Evolutionary conservation across 2,113 vertebrate genomes (phyloP).

Genomic region (Hypocryptadius cinnamomeus): DNA sequence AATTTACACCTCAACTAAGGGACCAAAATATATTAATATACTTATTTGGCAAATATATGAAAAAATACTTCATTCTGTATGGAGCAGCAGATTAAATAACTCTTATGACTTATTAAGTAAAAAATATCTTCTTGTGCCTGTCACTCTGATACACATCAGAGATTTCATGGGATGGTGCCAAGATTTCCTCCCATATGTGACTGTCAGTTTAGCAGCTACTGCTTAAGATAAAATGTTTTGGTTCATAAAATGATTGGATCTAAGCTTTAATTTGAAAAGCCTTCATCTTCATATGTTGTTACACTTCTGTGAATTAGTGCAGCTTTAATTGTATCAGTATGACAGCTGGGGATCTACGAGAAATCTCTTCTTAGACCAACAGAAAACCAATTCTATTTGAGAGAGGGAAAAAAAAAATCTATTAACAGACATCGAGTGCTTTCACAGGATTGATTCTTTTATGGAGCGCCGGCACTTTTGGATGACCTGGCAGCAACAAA

Average conservation of each 20-base stretch:
- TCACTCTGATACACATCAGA: background rate
- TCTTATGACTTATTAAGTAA: background rate
- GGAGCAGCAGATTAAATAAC: background rate
- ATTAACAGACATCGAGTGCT: background rate
- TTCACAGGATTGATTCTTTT: conserved; percentile 32
- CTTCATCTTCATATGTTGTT: background rate
- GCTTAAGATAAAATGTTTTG: background rate
- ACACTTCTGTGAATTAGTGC: background rate
- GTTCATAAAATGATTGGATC: background rate
- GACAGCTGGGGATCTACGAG: background rate
- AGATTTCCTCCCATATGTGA: background rate
- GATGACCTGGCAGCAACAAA: conserved; percentile 22
- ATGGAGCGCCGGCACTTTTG: background rate
- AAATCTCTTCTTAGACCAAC: background rate
- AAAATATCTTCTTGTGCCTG: background rate
- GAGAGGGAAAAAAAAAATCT: background rate
- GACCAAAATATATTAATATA: background rate
- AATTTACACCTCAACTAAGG: conserved; percentile 2
- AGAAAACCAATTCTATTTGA: conserved; percentile 3
- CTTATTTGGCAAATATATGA: background rate
- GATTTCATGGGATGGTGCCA: background rate
- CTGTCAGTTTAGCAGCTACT: background rate
- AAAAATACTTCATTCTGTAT: background rate
- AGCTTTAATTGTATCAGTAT: background rate
- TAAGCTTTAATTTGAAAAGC: background rate